Conservation (phyloP, 2,888 invertebrate genomes). For the Micropterix aruncella region DNA sequence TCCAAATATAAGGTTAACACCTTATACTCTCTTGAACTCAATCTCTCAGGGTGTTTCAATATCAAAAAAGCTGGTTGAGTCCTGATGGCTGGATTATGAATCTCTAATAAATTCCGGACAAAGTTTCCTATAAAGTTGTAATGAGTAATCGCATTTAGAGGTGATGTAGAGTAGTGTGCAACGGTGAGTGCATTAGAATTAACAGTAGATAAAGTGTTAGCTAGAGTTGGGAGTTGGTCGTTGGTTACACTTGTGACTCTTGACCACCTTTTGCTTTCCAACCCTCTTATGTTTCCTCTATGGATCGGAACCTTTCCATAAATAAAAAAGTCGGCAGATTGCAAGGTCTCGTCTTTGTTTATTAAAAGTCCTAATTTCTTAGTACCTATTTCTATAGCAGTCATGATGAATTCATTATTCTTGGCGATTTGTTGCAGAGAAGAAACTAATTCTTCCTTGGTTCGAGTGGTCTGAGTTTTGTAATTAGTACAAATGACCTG, state of each 20-base stretch:
- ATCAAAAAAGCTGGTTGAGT: too few species aligned
- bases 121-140: conserved; percentile 1
- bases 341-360: conserved; percentile 2
- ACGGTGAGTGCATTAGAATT: conserved; percentile 2
- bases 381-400: conserved; percentile 1
- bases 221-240: conserved; percentile 3
- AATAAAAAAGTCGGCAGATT: conserved; percentile 2
- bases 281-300: background rate
- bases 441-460: too few species aligned
- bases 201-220: conserved; percentile 1
- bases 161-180: background rate
- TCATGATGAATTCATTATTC: conserved; percentile 2
- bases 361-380: conserved; percentile 1
- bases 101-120: background rate
- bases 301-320: conserved; percentile 1
- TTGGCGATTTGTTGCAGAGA: too few species aligned
- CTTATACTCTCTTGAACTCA: background rate
- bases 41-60: background rate
- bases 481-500: conserved; percentile 5
- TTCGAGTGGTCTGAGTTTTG: conserved; percentile 1
- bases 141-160: conserved; percentile 1
- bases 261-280: conserved; percentile 2
- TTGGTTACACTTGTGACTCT: conserved; percentile 4
- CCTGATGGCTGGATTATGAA: conserved; percentile 1
- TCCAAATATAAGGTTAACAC: conserved; percentile 1